phyloP scores from a whole-genome alignment of 2,113 vertebrate species.

The Pterocles orientalis region DNA sequence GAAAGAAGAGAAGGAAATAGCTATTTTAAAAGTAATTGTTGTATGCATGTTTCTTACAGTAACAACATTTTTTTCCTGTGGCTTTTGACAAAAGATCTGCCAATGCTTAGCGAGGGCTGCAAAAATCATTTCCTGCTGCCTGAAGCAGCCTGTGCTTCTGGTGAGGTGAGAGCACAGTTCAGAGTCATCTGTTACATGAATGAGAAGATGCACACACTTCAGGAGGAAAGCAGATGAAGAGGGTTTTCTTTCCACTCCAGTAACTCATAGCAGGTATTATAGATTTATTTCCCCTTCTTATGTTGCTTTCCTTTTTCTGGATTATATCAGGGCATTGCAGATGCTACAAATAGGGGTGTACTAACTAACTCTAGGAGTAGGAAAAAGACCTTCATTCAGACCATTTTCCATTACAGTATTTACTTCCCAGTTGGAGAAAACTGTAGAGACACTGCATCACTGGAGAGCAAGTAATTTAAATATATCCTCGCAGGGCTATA shows the following conservation, averaged over 20 bases:
- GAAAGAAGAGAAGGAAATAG: neutral
- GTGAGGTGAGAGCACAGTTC: slow-evolving; percentile 25
- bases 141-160: slow-evolving; percentile 14
- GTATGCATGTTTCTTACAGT: neutral
- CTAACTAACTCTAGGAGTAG: neutral
- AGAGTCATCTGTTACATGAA: slow-evolving; percentile 29
- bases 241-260: slow-evolving; percentile 27
- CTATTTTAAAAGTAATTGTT: neutral
- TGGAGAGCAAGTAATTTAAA: neutral
- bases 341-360: neutral
- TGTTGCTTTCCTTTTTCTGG: slow-evolving; percentile 27
- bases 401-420: neutral
- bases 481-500: neutral
- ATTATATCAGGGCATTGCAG: neutral
- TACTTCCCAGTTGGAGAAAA: neutral
- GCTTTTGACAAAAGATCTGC: slow-evolving; percentile 49
- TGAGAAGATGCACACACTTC: slow-evolving; percentile 11
- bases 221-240: slow-evolving; percentile 13
- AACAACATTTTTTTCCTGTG: slow-evolving; percentile 16
- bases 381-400: neutral
- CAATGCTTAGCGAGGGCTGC: slow-evolving; percentile 4
- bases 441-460: neutral
- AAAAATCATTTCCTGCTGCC: slow-evolving; percentile 44
- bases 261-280: slow-evolving; percentile 34
- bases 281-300: slow-evolving; percentile 30